Base-by-base conservation (phyloP, 2,888 invertebrate species). In the Prosapia bicincta region DNA sequence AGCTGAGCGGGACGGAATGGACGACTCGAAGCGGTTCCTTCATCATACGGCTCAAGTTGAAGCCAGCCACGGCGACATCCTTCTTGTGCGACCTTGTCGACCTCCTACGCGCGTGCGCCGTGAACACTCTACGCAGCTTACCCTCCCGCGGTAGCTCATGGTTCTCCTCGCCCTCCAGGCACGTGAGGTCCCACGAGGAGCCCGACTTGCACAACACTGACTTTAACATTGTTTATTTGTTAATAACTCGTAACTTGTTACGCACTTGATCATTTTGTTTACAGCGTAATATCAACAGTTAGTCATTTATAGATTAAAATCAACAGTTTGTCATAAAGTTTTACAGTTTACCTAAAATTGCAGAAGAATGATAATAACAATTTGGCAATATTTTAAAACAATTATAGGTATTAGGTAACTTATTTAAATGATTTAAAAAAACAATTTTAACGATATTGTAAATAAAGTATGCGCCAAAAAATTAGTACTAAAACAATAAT, bases 11-110 rank as follows among this genome's bases (percentile, higher is more conserved):
- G 9, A 85, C 84, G 10, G 84, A 84, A 76, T 84, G 84, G 6
- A 84, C 84, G 10, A 85, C 83, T 28, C 84, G 79, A 23, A 85
- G 81, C 3, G 85, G 85, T 76, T 85, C 84, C 80, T 84, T 85
- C 82, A 84, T 83, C 81, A 84, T 82, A 28, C 82, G 81, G 30
- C 81, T 82, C 71, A 84, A 82, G 78, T 82, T 82, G 80, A 84
- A 83, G 0, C 82, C 82, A 3, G 82, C 81, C 20, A 81, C 81
- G 66, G 76, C 77, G 20, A 76, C 69, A 79, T 80, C 81, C 68
- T 75, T 79, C 71, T 80, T 80, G 54, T 54, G 54, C n/a, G 54
- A 54, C 78, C 82, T 81, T 28, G 82, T 79, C 0, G 83, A 81
- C 32, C 81, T 79, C 76, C 83, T 81, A 20, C 83, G 80, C 0